These are phyloP conservation scores for Lagria hirta DNA, from an alignment of 2,888 invertebrate species.

Conservation along the genomic window DNA sequence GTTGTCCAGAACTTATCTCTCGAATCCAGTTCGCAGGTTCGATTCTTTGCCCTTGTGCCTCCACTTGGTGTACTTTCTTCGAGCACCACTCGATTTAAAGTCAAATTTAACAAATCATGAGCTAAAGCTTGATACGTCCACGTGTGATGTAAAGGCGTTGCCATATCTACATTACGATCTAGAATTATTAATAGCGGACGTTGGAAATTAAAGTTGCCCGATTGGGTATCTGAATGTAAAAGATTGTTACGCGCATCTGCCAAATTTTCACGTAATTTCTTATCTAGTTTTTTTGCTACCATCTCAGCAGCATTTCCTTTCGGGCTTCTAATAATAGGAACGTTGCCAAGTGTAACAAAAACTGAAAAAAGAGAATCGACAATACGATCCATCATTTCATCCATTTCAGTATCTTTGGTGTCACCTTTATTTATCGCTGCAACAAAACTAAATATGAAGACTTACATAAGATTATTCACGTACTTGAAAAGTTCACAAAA, in stretches of 20 bases:
- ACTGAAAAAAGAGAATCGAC: constrained; percentile 97
- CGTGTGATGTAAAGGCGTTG: constrained; percentile 97
- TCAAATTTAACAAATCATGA: constrained; percentile 92
- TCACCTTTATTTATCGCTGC: constrained; percentile 90
- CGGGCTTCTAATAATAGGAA: constrained; percentile 90
- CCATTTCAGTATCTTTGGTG: constrained; percentile 94
- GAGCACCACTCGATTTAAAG: constrained; percentile 71
- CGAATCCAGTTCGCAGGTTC: constrained; percentile 86
- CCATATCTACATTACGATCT: constrained; percentile 94
- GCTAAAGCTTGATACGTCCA: constrained; percentile 99
- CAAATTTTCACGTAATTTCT: constrained; percentile 93
- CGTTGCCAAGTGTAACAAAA: constrained; percentile 90
- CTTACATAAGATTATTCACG: too few species aligned
- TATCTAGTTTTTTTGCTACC: constrained; percentile 95
- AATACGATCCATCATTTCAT: constrained; percentile 87
- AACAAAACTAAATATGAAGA: too few species aligned
- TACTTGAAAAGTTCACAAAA: too few species aligned
- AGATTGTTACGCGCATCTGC: constrained; percentile 96
- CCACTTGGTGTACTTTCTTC: constrained; percentile 48
- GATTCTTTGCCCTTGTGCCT: constrained; percentile 72
- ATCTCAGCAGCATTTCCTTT: constrained; percentile 97
- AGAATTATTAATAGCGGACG: constrained; percentile 89
- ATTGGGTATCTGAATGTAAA: constrained; percentile 83
- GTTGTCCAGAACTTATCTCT: constrained; percentile 90
- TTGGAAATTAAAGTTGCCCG: constrained; percentile 82